Percentiles rank a stretch among this genome's conserved stretches.
phyloP scores from a whole-genome alignment of 2,888 invertebrate genomes.

The Pheosia tremula region DNA sequence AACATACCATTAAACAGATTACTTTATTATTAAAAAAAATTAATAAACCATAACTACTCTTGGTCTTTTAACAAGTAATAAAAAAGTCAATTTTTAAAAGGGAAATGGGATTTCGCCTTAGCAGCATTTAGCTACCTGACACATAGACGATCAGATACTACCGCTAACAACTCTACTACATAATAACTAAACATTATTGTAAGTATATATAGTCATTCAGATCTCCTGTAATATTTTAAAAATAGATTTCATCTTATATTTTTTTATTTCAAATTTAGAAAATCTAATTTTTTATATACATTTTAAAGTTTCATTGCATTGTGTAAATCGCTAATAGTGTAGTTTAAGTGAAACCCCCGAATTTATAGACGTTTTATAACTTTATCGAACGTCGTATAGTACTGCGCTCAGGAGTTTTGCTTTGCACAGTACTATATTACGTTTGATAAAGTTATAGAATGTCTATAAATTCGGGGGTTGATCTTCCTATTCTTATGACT shows the following conservation, averaged over 20 bases:
- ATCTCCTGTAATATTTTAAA: constrained; percentile 49
- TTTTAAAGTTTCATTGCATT: constrained; percentile 55
- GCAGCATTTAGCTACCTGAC: constrained; percentile 39
- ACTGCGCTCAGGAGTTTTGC: too few species aligned
- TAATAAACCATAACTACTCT: neutral
- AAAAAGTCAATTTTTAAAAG: neutral
- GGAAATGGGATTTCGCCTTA: constrained; percentile 38
- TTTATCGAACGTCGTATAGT: too few species aligned
- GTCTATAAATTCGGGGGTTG: constrained; percentile 10
- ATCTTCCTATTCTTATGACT: constrained; percentile 51
- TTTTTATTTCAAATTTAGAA: constrained; percentile 29
- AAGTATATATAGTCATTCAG: constrained; percentile 41
- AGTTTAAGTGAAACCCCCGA: constrained; percentile 35
- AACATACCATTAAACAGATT: too few species aligned
- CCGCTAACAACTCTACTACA: constrained; percentile 21
- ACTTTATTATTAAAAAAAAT: neutral
- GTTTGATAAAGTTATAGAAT: too few species aligned
- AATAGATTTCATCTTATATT: constrained; percentile 46
- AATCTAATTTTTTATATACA: constrained; percentile 41
- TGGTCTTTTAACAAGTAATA: neutral
- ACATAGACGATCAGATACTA: constrained; percentile 22
- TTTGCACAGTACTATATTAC: too few species aligned
- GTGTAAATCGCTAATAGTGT: constrained; percentile 62
- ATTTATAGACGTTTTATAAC: too few species aligned
- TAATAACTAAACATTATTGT: constrained; percentile 18